Conservation (phyloP, 2,113 vertebrate genomes). For the Carettochelys insculpta region DNA sequence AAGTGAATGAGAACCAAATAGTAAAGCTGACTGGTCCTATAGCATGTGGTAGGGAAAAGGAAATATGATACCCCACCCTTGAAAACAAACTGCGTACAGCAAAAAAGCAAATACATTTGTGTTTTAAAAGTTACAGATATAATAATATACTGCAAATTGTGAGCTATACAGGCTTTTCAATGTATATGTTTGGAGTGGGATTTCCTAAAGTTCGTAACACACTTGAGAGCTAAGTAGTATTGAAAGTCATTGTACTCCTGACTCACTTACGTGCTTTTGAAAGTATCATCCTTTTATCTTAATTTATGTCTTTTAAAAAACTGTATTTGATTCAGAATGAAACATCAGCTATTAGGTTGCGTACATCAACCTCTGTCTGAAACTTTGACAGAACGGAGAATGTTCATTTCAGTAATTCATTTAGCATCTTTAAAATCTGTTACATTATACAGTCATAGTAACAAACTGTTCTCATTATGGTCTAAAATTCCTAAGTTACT, state of each 20-base stretch:
- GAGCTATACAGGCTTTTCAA: not conserved
- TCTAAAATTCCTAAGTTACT: not conserved
- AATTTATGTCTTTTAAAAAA: not conserved
- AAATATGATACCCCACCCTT: not conserved
- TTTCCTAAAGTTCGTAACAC: constrained; percentile 5
- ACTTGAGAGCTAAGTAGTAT: not conserved
- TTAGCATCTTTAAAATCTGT: not conserved
- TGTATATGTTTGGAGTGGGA: not conserved
- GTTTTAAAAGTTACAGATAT: not conserved
- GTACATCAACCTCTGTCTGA: not conserved
- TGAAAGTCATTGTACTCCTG: not conserved
- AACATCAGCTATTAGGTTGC: not conserved
- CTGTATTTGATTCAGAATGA: not conserved
- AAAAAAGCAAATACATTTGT: constrained; percentile 1
- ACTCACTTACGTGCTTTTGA: not conserved
- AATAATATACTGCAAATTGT: not conserved
- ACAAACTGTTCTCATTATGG: not conserved
- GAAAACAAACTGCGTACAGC: not conserved
- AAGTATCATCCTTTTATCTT: not conserved
- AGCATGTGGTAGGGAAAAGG: not conserved
- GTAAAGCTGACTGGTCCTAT: not conserved
- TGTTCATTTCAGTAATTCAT: not conserved
- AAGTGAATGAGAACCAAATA: not conserved
- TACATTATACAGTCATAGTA: not conserved
- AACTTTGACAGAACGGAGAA: not conserved